phyloP scores from a whole-genome alignment of 2,113 vertebrate genomes.

The Poicephalus meyeri region DNA sequence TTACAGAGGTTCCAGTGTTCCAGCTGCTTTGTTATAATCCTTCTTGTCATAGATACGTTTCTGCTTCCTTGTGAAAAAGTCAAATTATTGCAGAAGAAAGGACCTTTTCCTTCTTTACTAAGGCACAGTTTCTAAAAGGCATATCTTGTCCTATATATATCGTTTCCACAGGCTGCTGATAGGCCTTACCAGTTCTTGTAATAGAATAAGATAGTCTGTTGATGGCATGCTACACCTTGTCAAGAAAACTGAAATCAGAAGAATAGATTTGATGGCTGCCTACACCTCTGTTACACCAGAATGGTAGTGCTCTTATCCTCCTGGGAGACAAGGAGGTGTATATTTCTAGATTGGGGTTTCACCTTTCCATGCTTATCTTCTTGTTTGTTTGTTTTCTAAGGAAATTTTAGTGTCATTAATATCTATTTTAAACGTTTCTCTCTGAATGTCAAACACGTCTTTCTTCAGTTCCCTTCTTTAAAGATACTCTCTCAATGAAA shows the following conservation, averaged over 20 bases:
- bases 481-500: background rate
- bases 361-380: background rate
- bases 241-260: background rate
- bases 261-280: background rate
- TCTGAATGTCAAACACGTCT: background rate
- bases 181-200: background rate
- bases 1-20: conserved; percentile 71
- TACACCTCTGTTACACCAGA: background rate
- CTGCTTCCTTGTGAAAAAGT: conserved; percentile 56
- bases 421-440: background rate
- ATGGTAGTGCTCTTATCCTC: background rate
- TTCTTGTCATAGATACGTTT: conserved; percentile 59
- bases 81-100: conserved; percentile 58
- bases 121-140: background rate
- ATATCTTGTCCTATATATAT: background rate
- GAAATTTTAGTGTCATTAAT: background rate
- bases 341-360: background rate
- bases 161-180: background rate
- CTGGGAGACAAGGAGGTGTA: background rate
- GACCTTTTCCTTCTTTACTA: conserved; percentile 33
- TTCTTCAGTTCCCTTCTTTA: background rate
- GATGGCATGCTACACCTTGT: background rate
- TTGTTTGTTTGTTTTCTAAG: background rate
- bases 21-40: conserved; percentile 71
- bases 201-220: background rate